phyloP scores from a whole-genome alignment of 2,797 vertebrate species.

The Pipistrellus kuhlii region DNA sequence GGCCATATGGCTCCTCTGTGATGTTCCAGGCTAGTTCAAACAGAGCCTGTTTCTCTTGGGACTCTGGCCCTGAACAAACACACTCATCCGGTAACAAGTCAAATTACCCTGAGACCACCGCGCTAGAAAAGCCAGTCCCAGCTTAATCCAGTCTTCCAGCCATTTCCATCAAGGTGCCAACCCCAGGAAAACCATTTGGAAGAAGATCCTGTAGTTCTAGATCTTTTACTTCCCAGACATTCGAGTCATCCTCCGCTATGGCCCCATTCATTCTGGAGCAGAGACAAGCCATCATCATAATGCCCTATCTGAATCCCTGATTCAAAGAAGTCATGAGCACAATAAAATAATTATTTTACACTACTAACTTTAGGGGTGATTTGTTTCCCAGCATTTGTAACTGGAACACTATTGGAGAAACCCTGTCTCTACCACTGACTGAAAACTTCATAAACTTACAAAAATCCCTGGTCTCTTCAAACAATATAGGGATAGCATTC shows the following conservation, averaged over 20 bases:
- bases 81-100: conserved; percentile 14
- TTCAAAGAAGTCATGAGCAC: neutral
- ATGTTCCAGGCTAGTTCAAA: conserved; percentile 44
- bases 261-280: neutral
- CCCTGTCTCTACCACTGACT: neutral
- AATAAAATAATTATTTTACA: conserved; percentile 55
- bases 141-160: neutral
- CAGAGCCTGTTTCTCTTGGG: neutral
- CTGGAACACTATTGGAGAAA: conserved; percentile 37
- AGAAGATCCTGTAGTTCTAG: conserved; percentile 4
- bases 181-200: neutral
- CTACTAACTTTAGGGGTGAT: neutral
- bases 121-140: neutral
- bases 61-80: neutral
- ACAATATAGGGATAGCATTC: neutral
- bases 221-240: neutral
- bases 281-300: neutral
- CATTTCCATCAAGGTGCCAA: neutral
- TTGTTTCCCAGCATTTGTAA: conserved; percentile 49
- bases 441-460: conserved; percentile 28
- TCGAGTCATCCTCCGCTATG: neutral
- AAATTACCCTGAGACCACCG: neutral
- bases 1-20: neutral
- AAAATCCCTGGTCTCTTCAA: neutral
- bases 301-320: conserved; percentile 27